Percentiles rank a stretch among this genome's conserved stretches.
phyloP scores from a whole-genome alignment of 2,888 invertebrate genomes.

The Phyllotreta striolata region DNA sequence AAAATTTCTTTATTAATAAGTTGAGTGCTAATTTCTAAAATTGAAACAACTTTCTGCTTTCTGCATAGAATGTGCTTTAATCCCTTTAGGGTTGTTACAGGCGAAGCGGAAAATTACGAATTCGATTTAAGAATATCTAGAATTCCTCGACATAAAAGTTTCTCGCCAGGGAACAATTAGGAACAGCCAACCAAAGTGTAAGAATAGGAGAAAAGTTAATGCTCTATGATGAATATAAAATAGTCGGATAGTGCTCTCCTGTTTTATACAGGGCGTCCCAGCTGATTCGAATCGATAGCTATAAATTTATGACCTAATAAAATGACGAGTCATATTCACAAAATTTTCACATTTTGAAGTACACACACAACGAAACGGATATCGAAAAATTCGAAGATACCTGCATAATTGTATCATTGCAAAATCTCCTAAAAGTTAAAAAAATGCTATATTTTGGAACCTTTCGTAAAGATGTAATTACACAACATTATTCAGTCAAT shows the following conservation, averaged over 20 bases:
- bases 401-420: conserved; percentile 11
- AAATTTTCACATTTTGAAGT: too few species aligned
- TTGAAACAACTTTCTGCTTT: conserved; percentile 3
- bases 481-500: conserved; percentile 24
- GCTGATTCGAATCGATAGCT: too few species aligned
- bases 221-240: conserved; percentile 13
- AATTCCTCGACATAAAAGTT: conserved; percentile 7
- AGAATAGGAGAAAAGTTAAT: conserved; percentile 4
- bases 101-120: conserved; percentile 20
- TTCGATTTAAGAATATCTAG: conserved; percentile 21
- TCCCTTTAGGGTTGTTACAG: conserved; percentile 14
- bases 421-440: neutral
- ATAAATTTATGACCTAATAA: too few species aligned
- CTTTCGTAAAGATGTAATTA: conserved; percentile 18
- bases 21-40: conserved; percentile 2
- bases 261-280: neutral
- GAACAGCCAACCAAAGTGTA: conserved; percentile 3
- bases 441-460: too few species aligned
- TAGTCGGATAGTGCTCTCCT: neutral
- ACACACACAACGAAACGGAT: too few species aligned
- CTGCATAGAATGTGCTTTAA: conserved; percentile 3
- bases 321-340: too few species aligned
- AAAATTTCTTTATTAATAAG: neutral
- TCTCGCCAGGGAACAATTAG: conserved; percentile 12
- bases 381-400: conserved; percentile 1